Base-by-base conservation (phyloP, 2,113 vertebrate genomes). In the Eonycteris spelaea region DNA sequence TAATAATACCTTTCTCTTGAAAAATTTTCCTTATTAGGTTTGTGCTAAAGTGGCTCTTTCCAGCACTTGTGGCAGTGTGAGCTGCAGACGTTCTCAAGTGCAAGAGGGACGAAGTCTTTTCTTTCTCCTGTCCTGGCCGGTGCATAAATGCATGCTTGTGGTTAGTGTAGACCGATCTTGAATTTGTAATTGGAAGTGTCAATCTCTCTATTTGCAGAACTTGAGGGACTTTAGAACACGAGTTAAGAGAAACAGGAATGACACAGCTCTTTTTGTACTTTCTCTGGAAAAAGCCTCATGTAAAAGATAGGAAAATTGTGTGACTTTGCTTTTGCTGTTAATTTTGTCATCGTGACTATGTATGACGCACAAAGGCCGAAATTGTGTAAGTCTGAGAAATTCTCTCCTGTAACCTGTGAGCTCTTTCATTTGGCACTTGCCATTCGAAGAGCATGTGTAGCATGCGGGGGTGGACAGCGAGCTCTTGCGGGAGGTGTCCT, bases 221-320 rank as follows among this genome's bases (percentile, higher is more conserved):
- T 59, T 61, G 83, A 79, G 63, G 48, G 30, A 86, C 53, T 86
- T 91, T 38, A 38, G 38, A 88, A 51, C 22, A 48, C 43, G 67
- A 65, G 16, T 63, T 65, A 33, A 67, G 65, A 88, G 77, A 40
- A 89, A 53, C 18, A 89, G 38, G 40, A 70, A 91, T 84, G 86
- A 95, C 74, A 55, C 38, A 95, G 63, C 86, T 94, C 22, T 74
- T 96, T 95, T 82, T 68, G 30, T 4, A 30, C 59, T 93, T 95
- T 92, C 11, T 43, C 22, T 92, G 84, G 82, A 78, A 92, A 95
- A 91, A 70, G 24, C 8, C 4, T 91, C 43, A 16, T 33, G 8
- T 65, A 33, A 61, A 86, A 90, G 79, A 79, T 63, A 35, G 35
- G 65, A n/a, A 43, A 90, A 55, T 79, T 70, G 75, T n/a, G 71